Conservation (phyloP, 2,797 vertebrate genomes). For the Cynodonichthys magdalenae region DNA sequence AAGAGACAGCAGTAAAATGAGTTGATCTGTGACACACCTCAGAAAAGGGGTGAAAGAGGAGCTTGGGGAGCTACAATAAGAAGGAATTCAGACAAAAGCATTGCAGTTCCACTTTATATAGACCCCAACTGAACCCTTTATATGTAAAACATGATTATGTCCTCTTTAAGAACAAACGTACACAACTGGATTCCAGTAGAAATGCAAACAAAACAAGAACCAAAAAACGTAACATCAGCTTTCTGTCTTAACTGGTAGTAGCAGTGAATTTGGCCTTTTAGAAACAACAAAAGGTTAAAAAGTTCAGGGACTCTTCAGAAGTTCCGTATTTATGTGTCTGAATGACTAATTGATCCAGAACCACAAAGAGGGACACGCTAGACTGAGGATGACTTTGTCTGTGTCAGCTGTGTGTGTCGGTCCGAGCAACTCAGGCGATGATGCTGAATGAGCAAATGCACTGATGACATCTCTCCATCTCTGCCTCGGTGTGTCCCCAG, state of each 20-base stretch:
- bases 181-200: slow-evolving; percentile 1
- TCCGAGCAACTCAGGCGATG: slow-evolving; percentile 10
- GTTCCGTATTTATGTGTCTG: slow-evolving; percentile 3
- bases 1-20: too few species aligned
- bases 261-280: not conserved
- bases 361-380: slow-evolving; percentile 10
- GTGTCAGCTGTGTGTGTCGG: slow-evolving; percentile 1
- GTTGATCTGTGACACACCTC: too few species aligned
- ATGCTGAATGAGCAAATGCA: slow-evolving; percentile 54
- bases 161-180: too few species aligned
- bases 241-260: slow-evolving; percentile 8
- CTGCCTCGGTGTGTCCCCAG: slow-evolving; percentile 44
- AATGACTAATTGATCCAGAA: slow-evolving; percentile 6
- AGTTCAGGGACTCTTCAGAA: slow-evolving; percentile 13
- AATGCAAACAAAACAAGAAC: not conserved
- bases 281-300: slow-evolving; percentile 22
- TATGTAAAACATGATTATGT: not conserved
- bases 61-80: too few species aligned
- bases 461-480: slow-evolving; percentile 63
- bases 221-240: slow-evolving; percentile 42
- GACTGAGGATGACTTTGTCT: slow-evolving; percentile 26
- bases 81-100: too few species aligned
- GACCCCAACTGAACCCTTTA: too few species aligned
- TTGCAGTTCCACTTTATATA: too few species aligned
- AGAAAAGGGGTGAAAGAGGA: too few species aligned